A percentile compares a stretch with the other conserved stretches of the same genome.
phyloP scores from a whole-genome alignment of 2,888 invertebrate genomes.

The Cerastoderma edule region DNA sequence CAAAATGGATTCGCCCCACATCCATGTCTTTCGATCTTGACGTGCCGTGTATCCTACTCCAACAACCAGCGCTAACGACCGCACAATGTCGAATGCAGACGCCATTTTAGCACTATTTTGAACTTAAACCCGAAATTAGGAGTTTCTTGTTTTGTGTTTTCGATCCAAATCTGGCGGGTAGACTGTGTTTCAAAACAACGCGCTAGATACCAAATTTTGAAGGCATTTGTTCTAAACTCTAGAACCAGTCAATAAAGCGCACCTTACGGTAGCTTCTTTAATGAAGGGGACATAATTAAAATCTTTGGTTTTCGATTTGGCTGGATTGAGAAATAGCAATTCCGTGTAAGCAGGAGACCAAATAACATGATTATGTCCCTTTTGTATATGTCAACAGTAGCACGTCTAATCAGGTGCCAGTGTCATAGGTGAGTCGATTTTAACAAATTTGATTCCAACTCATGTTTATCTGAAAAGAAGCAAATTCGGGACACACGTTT shows the following conservation, averaged over 20 bases:
- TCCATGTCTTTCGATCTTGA: slow-evolving; percentile 58
- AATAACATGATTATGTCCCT: slow-evolving; percentile 4
- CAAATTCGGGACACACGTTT: no score
- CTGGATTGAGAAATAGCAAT: background rate
- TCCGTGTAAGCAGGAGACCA: background rate
- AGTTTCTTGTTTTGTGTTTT: slow-evolving; percentile 18
- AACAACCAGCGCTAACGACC: slow-evolving; percentile 52
- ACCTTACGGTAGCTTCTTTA: slow-evolving; percentile 33
- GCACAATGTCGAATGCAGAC: slow-evolving; percentile 49
- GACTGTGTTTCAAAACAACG: slow-evolving; percentile 22
- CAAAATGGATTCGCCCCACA: slow-evolving; percentile 58
- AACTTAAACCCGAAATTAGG: background rate
- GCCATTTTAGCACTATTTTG: slow-evolving; percentile 40
- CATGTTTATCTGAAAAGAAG: no score
- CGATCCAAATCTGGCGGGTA: slow-evolving; percentile 51
- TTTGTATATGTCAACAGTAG: slow-evolving; percentile 19
- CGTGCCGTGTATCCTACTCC: slow-evolving; percentile 56
- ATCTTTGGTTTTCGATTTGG: background rate
- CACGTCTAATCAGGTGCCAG: slow-evolving; percentile 18
- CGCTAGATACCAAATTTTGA: background rate
- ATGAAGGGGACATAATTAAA: background rate
- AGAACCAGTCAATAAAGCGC: slow-evolving; percentile 40
- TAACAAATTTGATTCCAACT: no score
- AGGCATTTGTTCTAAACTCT: background rate
- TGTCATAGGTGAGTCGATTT: no score